Base-by-base conservation (phyloP, 2,888 invertebrate species). In the Drosophila glabriapex region DNA sequence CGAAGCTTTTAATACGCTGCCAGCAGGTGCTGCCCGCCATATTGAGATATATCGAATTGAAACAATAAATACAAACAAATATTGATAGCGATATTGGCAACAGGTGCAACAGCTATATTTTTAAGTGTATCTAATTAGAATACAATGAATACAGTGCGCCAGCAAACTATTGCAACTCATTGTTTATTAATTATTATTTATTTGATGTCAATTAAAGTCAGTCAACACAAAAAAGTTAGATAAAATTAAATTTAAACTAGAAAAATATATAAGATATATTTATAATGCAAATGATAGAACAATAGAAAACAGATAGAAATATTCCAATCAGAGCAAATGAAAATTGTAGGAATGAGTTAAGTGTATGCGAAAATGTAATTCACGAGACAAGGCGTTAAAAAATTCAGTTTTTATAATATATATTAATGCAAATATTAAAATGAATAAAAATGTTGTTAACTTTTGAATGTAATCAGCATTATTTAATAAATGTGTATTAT, bases 1-100 rank as follows among this genome's bases (percentile, higher is more conserved):
- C 76, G 76, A 66, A 66, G n/a, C 41, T 19, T n/a, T 22, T 31
- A 2, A 65, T 68, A 69, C 79, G 22, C 74, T 76, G 3, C 46
- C 43, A 52, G 33, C 29, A 56, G 58, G 46, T 54, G 66, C 25
- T 58, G 31, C 14, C 14, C 12, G 9, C 14, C 7, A 49, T 28
- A 49, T 49, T 33, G 6, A 29, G 29, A 37, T 29, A 28, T 22
- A n/a, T 60, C n/a, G 16, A 16, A 43, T 14, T 22, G 22, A 16
- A 54, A 25, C 19, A 35, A 35, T 25, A 4, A 19, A 28, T 14
- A 35, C 16, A 16, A 19, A 28, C 9, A n/a, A 39, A 41, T 37
- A 12, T 55, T 39, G 2, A 12, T 39, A 37, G 25, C 19, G 16
- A 56, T 35, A 25, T 19, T n/a, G 5, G 10, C 50, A 56, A 39